phyloP scores from a whole-genome alignment of 1,140 invertebrate species.

The Fopius arisanus region DNA sequence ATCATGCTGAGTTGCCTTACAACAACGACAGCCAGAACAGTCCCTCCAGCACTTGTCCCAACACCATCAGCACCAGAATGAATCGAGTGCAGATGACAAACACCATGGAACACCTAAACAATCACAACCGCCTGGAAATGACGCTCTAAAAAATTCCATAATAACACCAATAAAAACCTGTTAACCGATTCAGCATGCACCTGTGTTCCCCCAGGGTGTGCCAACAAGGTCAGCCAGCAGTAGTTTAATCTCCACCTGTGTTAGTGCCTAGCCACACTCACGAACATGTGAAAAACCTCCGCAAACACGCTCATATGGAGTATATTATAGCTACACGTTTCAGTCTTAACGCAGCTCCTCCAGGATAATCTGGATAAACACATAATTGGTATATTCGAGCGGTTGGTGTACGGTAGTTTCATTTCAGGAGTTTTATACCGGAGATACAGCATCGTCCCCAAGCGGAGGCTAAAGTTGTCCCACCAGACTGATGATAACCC shows the following conservation, averaged over 20 bases:
- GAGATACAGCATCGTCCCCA: not conserved
- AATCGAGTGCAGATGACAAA: not conserved
- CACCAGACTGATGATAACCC: constrained; percentile 5
- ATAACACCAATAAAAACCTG: not conserved
- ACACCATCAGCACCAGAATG: not conserved
- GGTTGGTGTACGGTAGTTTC: not conserved
- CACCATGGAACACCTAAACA: not conserved
- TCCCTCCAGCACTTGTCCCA: not conserved
- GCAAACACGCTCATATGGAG: too few relatives aligned
- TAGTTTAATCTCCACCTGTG: not conserved
- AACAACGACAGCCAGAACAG: too few relatives aligned
- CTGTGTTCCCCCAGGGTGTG: not conserved
- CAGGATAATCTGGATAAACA: constrained; percentile 21
- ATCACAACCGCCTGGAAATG: not conserved
- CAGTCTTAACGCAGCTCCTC: not conserved
- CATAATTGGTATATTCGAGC: constrained; percentile 18
- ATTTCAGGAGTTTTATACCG: not conserved
- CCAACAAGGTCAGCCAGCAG: constrained; percentile 12
- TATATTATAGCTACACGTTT: not conserved
- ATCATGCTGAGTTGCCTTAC: too few relatives aligned
- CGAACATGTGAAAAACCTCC: not conserved
- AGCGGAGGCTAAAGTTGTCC: not conserved
- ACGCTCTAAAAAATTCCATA: not conserved
- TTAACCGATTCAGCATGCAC: constrained; percentile 3
- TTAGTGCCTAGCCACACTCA: not conserved